A percentile compares a stretch with the other conserved stretches of the same genome.
These are phyloP conservation scores for Athene noctua DNA, from an alignment of 2,113 vertebrate species.

Conservation along the genomic window DNA sequence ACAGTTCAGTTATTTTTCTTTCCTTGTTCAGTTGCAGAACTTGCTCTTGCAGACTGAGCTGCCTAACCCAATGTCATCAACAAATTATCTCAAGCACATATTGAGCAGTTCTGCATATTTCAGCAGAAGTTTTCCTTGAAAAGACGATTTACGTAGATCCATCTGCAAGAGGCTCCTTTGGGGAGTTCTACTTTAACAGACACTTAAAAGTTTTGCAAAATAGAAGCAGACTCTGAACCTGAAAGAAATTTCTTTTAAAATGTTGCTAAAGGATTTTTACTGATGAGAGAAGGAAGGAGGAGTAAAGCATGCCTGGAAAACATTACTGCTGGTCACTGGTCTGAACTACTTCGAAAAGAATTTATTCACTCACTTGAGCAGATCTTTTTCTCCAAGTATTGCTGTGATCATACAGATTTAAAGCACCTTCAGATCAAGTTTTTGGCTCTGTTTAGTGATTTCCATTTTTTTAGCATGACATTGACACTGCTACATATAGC, in stretches of 20 bases:
- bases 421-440: not conserved
- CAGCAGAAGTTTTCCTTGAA: not conserved
- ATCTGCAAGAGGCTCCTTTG: not conserved
- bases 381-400: not conserved
- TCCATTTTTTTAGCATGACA: not conserved
- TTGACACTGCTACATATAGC: not conserved
- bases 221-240: not conserved
- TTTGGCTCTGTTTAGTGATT: not conserved
- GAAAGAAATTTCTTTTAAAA: not conserved
- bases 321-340: not conserved
- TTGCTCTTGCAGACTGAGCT: not conserved
- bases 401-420: not conserved
- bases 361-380: not conserved
- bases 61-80: not conserved
- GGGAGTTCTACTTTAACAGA: not conserved
- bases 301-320: not conserved
- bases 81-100: not conserved
- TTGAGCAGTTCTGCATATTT: slow-evolving; percentile 14
- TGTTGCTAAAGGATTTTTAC: not conserved
- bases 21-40: not conserved
- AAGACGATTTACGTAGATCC: not conserved
- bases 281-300: not conserved
- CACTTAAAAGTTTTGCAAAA: not conserved
- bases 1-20: not conserved
- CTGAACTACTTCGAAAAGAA: not conserved